Conservation (phyloP, 2,888 invertebrate genomes). For the Ophraella communa region DNA sequence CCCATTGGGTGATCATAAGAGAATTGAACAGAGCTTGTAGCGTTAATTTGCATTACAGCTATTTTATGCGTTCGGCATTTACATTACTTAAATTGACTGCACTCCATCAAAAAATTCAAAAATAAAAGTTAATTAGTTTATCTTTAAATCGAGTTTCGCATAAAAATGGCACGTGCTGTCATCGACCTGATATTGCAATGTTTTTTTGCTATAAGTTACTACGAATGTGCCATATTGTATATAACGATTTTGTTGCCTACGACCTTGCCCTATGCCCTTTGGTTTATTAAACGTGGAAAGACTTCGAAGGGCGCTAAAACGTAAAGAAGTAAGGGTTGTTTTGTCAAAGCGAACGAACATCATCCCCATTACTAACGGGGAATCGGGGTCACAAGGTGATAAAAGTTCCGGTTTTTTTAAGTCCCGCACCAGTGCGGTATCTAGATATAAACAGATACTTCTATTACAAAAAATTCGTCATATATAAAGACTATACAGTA, state of each 20-base stretch:
- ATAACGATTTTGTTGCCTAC: neutral
- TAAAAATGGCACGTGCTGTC: neutral
- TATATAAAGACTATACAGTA: too few species aligned
- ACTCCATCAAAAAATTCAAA: too few species aligned
- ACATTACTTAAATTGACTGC: too few species aligned
- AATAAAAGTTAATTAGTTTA: too few species aligned
- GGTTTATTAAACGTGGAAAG: conserved; percentile 11
- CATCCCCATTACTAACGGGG: conserved; percentile 33
- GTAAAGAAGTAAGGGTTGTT: conserved; percentile 29
- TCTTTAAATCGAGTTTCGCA: too few species aligned
- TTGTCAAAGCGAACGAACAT: conserved; percentile 26
- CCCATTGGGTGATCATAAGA: too few species aligned
- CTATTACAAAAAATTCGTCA: too few species aligned
- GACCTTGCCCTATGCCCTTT: conserved; percentile 1
- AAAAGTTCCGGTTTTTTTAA: conserved; percentile 34
- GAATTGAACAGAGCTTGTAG: too few species aligned
- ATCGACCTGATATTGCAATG: conserved; percentile 11
- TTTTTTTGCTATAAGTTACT: conserved; percentile 9
- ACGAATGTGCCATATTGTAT: neutral
- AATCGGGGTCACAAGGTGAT: conserved; percentile 39
- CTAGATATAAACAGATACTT: neutral
- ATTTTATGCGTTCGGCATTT: too few species aligned
- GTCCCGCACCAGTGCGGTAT: neutral
- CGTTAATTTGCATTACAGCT: too few species aligned
- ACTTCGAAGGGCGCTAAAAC: conserved; percentile 17